Conservation (phyloP, 92 coral and sea anemone genomes). For the Bergia sp. region DNA sequence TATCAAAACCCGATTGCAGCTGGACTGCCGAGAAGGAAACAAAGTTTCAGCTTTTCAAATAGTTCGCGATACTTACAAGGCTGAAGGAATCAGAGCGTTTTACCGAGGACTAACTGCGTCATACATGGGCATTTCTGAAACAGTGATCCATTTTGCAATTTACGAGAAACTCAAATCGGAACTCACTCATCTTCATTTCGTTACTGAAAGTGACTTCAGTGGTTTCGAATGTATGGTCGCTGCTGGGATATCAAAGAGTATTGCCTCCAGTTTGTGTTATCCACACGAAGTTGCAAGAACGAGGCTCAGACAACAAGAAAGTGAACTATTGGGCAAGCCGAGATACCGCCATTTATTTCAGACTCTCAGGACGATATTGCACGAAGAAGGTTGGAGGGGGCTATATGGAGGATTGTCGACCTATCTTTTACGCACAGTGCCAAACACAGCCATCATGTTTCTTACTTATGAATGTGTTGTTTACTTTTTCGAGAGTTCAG, state of each 20-base stretch:
- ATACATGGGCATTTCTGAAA: conserved; percentile 93
- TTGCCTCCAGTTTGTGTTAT: conserved; percentile 88
- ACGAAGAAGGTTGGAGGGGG: conserved; percentile 87
- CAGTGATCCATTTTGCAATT: conserved; percentile 88
- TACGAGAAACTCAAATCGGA: conserved; percentile 79
- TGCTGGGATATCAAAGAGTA: conserved; percentile 85
- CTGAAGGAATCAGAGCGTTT: conserved; percentile 91
- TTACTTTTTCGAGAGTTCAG: conserved; percentile 60
- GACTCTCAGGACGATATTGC: conserved; percentile 75
- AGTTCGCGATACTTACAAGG: conserved; percentile 71
- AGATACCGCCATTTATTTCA: conserved; percentile 76
- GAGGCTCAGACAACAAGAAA: conserved; percentile 90
- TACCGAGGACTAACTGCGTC: conserved; percentile 96
- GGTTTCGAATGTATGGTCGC: conserved; percentile 86
- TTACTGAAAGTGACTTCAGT: conserved; percentile 56
- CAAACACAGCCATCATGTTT: conserved; percentile 91
- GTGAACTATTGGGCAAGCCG: conserved; percentile 75
- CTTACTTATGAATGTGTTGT: conserved; percentile 91
- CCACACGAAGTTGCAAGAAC: conserved; percentile 98
- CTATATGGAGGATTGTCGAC: conserved; percentile 93
- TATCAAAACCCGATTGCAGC: conserved; percentile 90
- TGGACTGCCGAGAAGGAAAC: conserved; percentile 71
- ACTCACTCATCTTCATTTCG: conserved; percentile 55
- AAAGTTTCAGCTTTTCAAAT: conserved; percentile 67
- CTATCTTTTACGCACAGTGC: conserved; percentile 91